Base-by-base conservation (phyloP, 2,888 invertebrate species). In the Drosophila mettleri region DNA sequence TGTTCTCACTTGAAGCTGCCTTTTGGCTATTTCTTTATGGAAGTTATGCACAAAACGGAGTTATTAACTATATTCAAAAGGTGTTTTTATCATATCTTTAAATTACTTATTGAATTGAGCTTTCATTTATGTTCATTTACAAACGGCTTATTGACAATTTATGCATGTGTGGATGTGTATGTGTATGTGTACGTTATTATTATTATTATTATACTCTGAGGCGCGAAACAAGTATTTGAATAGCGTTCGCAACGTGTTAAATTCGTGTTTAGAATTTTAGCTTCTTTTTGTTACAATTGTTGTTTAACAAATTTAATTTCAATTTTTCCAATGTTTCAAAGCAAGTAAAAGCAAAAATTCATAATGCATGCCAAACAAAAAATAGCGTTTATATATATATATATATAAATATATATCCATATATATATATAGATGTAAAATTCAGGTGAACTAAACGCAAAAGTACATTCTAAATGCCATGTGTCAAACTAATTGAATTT, bases 211-310 rank as follows among this genome's bases (percentile, higher is more conserved):
- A 34, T 20, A 38, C 2, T 31, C 2, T 31, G 33, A 60, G 43
- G 48, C 69, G 75, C 38, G 61, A 86, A 80, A 80, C 57, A 70
- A 84, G 14, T 73, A n/a, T 34, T 59, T 64, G 14, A 51, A 62
- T 79, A 68, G 70, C 75, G 68, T 85, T 74, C 71, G 63, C 66
- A 87, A 85, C 83, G 82, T 78, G 54, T 85, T 83, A 83, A 83
- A 83, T 83, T 83, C 88, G 89, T 87, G 71, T 78, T 71, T 41
- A 76, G 53, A 65, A 63, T 62, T 66, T 63, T 53, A 34, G 39
- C 34, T 54, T 45, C 59, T 58, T 49, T 54, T 49, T 55, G 20
- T 29, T 24, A 6, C 1, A 46, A 38, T 52, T 34, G 60, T 53
- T 60, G 24, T 59, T 52, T 51, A 61, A 69, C 67, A 74, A 74